These are phyloP conservation scores for Zootoca vivipara DNA, from an alignment of 2,113 vertebrate genomes.

Conservation along the genomic window DNA sequence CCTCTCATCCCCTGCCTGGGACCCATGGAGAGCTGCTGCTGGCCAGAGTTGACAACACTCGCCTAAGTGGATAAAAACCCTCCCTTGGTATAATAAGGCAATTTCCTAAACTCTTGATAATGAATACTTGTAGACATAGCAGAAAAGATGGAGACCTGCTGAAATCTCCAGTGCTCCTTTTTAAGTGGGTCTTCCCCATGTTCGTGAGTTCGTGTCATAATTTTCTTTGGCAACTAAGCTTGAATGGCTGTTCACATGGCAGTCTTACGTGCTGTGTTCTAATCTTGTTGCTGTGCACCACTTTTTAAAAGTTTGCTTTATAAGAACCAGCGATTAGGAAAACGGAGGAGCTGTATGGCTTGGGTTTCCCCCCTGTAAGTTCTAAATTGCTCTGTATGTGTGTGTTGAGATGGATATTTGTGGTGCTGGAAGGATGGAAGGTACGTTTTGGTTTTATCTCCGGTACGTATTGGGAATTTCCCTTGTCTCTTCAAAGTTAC, in stretches of 20 bases:
- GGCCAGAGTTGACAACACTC: no score
- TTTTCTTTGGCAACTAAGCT: slow-evolving; percentile 18
- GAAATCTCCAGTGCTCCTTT: not conserved
- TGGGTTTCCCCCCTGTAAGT: slow-evolving; percentile 55
- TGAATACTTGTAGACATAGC: not conserved
- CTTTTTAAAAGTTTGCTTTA: slow-evolving; percentile 30
- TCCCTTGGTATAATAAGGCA: no score
- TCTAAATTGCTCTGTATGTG: slow-evolving; percentile 25
- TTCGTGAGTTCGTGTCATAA: not conserved
- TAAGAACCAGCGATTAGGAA: slow-evolving; percentile 13
- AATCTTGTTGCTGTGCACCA: slow-evolving; percentile 12
- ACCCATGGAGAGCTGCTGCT: no score
- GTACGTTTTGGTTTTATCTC: slow-evolving; percentile 41
- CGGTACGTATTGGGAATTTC: slow-evolving; percentile 46
- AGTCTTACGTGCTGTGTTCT: not conserved
- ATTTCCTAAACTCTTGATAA: not conserved
- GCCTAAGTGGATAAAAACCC: no score
- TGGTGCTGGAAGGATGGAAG: slow-evolving; percentile 11
- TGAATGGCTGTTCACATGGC: not conserved
- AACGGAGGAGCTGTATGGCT: slow-evolving; percentile 10
- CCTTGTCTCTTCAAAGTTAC: slow-evolving; percentile 28
- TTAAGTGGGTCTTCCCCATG: not conserved
- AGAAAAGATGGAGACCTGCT: not conserved
- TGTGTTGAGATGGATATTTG: slow-evolving; percentile 16
- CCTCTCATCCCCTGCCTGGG: no score